These are phyloP conservation scores for Temnothorax nylanderi DNA, from an alignment of 1,140 invertebrate genomes.

Conservation along the genomic window DNA sequence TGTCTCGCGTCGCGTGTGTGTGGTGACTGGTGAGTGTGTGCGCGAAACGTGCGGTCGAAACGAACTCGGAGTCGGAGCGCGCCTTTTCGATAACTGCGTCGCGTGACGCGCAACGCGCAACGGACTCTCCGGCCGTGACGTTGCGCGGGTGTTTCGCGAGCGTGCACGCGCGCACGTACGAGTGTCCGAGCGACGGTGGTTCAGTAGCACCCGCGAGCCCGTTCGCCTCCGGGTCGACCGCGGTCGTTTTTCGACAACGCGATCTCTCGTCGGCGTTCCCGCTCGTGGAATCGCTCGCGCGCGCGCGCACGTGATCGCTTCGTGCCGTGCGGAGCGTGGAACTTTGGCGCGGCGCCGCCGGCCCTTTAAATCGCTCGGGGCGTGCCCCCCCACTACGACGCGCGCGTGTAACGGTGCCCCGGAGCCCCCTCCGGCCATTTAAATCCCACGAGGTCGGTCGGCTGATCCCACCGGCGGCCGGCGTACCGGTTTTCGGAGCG, in stretches of 20 bases:
- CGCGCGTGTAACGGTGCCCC: not conserved
- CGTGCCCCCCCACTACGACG: conserved; percentile 13
- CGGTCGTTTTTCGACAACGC: not conserved
- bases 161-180: too few species aligned
- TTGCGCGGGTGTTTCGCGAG: not conserved
- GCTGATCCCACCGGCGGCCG: not conserved
- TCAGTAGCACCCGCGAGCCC: too few species aligned
- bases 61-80: not conserved
- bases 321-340: conserved; percentile 26
- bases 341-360: conserved; percentile 36
- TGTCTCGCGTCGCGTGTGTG: conserved; percentile 8
- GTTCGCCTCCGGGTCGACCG: not conserved
- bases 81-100: not conserved
- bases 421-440: conserved; percentile 33
- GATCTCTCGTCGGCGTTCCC: not conserved
- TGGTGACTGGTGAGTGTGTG: not conserved
- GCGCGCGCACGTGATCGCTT: too few species aligned
- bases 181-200: too few species aligned
- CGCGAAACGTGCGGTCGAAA: not conserved
- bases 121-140: not conserved
- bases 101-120: not conserved
- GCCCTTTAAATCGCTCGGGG: conserved; percentile 62
- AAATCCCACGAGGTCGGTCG: conserved; percentile 40
- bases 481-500: not conserved
- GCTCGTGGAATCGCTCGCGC: too few species aligned